A percentile compares a stretch with the other conserved stretches of the same genome.
phyloP scores from a whole-genome alignment of 2,113 vertebrate species.

The Atherinomorus stipes region DNA sequence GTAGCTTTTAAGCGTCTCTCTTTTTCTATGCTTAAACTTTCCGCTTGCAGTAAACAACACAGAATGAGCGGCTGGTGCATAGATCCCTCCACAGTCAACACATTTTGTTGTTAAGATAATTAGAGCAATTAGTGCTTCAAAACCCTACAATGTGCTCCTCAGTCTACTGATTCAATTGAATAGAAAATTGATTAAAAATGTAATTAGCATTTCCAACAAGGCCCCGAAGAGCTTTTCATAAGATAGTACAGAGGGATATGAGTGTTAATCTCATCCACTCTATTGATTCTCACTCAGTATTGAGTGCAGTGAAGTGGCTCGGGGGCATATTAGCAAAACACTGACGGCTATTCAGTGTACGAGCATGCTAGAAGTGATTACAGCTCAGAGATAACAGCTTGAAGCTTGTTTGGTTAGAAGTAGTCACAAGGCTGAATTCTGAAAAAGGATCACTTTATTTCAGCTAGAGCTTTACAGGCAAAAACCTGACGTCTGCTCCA shows the following conservation, averaged over 20 bases:
- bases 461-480: background rate
- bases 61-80: conserved; percentile 3
- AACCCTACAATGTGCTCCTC: conserved; percentile 44
- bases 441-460: background rate
- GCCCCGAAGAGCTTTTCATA: conserved; percentile 72
- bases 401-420: background rate
- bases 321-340: conserved; percentile 49
- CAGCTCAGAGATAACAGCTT: conserved; percentile 28
- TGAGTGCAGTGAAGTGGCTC: conserved; percentile 63
- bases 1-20: background rate
- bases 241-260: conserved; percentile 69
- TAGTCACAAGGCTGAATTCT: background rate
- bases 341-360: conserved; percentile 30
- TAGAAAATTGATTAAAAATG: conserved; percentile 73
- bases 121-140: conserved; percentile 64
- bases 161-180: conserved; percentile 52
- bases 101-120: conserved; percentile 72
- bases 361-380: conserved; percentile 29
- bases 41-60: conserved; percentile 3
- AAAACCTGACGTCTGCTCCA: background rate
- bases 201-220: conserved; percentile 74
- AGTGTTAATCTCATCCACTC: conserved; percentile 68
- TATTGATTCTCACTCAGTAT: conserved; percentile 76
- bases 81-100: conserved; percentile 44
- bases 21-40: background rate